Base-by-base conservation (phyloP, 2,888 invertebrate species). In the Sinotaia quadrata region DNA sequence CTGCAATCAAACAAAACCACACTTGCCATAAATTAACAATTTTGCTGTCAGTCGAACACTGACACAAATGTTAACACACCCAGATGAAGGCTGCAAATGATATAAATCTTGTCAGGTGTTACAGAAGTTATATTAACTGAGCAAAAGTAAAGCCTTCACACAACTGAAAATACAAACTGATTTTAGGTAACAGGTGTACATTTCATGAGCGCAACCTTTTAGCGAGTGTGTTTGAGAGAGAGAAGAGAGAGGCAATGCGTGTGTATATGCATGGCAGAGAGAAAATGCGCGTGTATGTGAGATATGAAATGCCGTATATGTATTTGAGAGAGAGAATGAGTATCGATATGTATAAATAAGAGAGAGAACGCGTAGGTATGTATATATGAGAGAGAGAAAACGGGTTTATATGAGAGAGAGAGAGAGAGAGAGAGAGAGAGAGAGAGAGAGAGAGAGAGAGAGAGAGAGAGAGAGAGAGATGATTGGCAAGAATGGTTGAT, bases 401-500 rank as follows among this genome's bases (percentile, higher is more conserved):
- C 18, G 2, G 2, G 18, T 12, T 8, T 1, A 37, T 18, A 2
- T 7, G 18, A 12, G 33, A 27, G 47, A 41, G 33, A 61, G 33
- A 31, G 21, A 27, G 24, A 15, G 21, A 21, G 49, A 10, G 31
- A 8, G 24, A 31, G 18, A 10, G 44, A 24, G 44, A 21, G 61
- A 12, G 49, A 47, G 31, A 61, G 49, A 61, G 61, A 12, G 44
- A 60, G 60, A 12, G 29, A 44, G 29, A 10, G 41, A 29, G 29
- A 44, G 44, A 44, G 44, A 44, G 29, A 44, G 60, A 60, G 44
- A 41, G 44, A 60, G 60, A 29, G 44, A 60, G 44, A 44, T n/a
- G 29, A 31, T 34, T 21, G 31, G n/a, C n/a, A n/a, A n/a, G n/a
- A n/a, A n/a, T n/a, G n/a, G n/a, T n/a, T n/a, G n/a, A n/a, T n/a